Base-by-base conservation (phyloP, 1,140 invertebrate genomes). In the Maconellicoccus hirsutus region DNA sequence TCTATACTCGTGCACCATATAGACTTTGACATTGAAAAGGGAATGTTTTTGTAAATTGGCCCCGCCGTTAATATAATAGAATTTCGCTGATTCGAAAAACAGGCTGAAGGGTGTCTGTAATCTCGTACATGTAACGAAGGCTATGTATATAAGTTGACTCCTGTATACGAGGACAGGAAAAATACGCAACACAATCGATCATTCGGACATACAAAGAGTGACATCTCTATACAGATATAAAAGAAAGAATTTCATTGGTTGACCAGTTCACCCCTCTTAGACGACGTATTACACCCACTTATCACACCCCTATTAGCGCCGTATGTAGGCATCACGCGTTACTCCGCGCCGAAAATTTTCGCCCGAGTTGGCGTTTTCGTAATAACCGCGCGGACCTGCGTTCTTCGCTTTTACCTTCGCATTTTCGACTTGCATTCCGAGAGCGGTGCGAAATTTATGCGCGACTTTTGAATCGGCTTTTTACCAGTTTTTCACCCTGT, bases 121-220 rank as follows among this genome's bases (percentile, higher is more conserved):
- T 66, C 25, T 66, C 61, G 61, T 66, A 23, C 21, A 23, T 66
- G 21, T 66, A 25, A 66, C 25, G 25, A 25, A 23, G 61, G 21
- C 25, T 26, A 66, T 66, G 25, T 66, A 66, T 26, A 23, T 25
- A 26, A 66, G 61, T 66, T 66, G 61, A 66, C 61, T 66, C 61
- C 61, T 26, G 25, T 66, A 66, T 25, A 66, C 16, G 52, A 66
- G 21, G 25, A 66, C 61, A 26, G 25, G 22, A 66, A 66, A 66
- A 66, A 66, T 25, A 66, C 3, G 25, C 10, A 66, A 66, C 61
- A 66, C 61, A 66, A 66, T 66, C 61, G 61, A 66, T 66, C 61
- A 66, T 66, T 66, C 25, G 61, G 61, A 26, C 61, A 66, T 66
- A 66, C 61, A 66, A 66, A 66, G 25, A 66, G 61, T 66, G 61